Base-by-base conservation (phyloP, 2,888 invertebrate genomes). In the Agrochola lychnidis region DNA sequence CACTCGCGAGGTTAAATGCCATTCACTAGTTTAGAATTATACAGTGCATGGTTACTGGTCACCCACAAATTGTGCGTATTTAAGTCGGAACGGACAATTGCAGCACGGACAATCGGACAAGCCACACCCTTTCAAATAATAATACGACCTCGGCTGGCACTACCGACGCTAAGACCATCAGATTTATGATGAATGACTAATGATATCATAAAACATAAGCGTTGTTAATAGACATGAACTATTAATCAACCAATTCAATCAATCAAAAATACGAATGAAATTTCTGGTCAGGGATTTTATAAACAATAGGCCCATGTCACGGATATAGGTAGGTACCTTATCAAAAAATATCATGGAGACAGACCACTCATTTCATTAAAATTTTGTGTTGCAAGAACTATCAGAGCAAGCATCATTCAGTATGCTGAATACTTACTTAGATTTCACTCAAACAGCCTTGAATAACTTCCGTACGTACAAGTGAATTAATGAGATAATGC, bases 111-210 rank as follows among this genome's bases (percentile, higher is more conserved):
- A 84, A 89, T 82, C 83, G 82, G 78, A 77, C 87, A 85, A 61
- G 87, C 90, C 92, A 89, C 92, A 91, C 94, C 94, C 92, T 93
- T 91, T 91, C 92, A 89, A 91, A 91, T 90, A 88, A 88, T 85
- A 84, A 78, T 61, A 45, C 76, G 89, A 85, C 90, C 90, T 90
- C 83, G 89, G 66, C 79, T 67, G 73, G 62, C 42, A 59, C 57
- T 76, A 56, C 40, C 40, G 53, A 72, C 59, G 69, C 48, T 66
- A 61, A 48, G n/a, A 70, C 36, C 42, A 64, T 40, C 61, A 25
- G 30, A 62, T 70, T 77, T 57, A 66, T 72, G 10, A 56, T 61
- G 48, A 77, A 81, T 78, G 73, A 78, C 9, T 62, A 76, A 87
- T 83, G 63, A 72, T 64, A 79, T 63, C n/a, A 56, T 69, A 70